Conservation (phyloP, 2,888 invertebrate species). For the Callinectes sapidus region DNA sequence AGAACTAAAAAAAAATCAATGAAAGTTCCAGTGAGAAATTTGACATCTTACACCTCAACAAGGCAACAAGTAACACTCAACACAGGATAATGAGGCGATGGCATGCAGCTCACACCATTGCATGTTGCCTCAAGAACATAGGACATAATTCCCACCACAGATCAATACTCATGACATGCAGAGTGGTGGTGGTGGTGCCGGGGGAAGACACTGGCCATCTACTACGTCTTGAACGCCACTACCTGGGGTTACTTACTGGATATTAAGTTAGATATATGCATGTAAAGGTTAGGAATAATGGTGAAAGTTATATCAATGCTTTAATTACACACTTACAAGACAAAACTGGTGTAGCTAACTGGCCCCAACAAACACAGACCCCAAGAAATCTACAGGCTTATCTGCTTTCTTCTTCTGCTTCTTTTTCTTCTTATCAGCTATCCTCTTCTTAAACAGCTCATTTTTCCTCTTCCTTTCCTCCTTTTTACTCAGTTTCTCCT, state of each 20-base stretch:
- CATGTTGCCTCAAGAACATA: background rate
- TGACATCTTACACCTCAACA: too few species aligned
- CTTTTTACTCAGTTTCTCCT: slow-evolving; percentile 49
- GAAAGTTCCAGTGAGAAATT: too few species aligned
- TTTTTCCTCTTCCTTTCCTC: slow-evolving; percentile 58
- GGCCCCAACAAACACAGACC: slow-evolving; percentile 50
- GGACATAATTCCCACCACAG: background rate
- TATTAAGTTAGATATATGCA: too few species aligned
- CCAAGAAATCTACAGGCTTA: slow-evolving; percentile 47
- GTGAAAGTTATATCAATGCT: background rate
- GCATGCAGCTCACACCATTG: background rate
- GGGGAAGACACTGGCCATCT: background rate
- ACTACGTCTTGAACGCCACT: background rate
- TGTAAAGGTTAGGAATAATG: background rate
- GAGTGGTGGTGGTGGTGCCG: background rate
- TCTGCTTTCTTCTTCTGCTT: slow-evolving; percentile 24
- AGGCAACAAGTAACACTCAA: too few species aligned
- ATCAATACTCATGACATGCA: background rate
- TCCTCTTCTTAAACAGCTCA: slow-evolving; percentile 53
- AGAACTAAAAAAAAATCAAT: too few species aligned
- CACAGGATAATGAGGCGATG: background rate
- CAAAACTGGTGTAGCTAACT: background rate
- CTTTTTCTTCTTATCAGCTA: slow-evolving; percentile 56
- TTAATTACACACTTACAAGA: too few species aligned
- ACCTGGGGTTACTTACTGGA: too few species aligned